Base-by-base conservation (phyloP, 2,113 vertebrate genomes). In the Vanacampus margaritifer region DNA sequence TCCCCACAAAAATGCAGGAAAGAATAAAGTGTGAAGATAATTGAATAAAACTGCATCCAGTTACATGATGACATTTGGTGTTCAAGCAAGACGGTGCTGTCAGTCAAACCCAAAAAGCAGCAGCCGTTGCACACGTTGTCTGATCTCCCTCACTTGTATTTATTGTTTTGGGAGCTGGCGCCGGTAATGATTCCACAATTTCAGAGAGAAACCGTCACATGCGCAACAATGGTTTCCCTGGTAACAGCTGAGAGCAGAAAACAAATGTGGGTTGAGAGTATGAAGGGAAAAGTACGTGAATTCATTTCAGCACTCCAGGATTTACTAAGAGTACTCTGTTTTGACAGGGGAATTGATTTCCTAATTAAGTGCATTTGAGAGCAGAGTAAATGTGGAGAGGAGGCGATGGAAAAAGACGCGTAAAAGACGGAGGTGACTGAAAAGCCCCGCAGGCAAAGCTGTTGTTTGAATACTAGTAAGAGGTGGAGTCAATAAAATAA, bases 181-280 rank as follows among this genome's bases (percentile, higher is more conserved):
- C 60, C 69, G 76, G 13, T 24, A 43, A 62, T 43, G 60, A 62
- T 43, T 59, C 78, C 65, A 75, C 69, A 59, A 78, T 80, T 83
- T 84, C 71, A 82, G 76, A 86, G 61, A 65, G 53, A 64, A 73
- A 67, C 37, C 53, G 68, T 82, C 65, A 88, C 83, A 78, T 14
- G 75, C 46, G 60, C 68, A 69, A 84, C 77, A 79, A 78, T 78
- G 71, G 68, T 86, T 86, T 71, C 86, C 82, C 85, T 85, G 80
- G 83, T 67, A 85, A 86, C 83, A 39, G 77, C 70, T 68, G 51
- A 72, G 73, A 71, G 69, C 54, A 72, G 75, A 69, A 65, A 71
- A 41, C 84, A 79, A 73, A 81, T 81, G 73, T 81, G 65, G 74
- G 71, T 54, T 66, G 79, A 61, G 69, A 54, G 79, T 78, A 77